These are phyloP conservation scores for Neodontobutis hainanensis DNA, from an alignment of 2,113 vertebrate genomes.

Conservation along the genomic window DNA sequence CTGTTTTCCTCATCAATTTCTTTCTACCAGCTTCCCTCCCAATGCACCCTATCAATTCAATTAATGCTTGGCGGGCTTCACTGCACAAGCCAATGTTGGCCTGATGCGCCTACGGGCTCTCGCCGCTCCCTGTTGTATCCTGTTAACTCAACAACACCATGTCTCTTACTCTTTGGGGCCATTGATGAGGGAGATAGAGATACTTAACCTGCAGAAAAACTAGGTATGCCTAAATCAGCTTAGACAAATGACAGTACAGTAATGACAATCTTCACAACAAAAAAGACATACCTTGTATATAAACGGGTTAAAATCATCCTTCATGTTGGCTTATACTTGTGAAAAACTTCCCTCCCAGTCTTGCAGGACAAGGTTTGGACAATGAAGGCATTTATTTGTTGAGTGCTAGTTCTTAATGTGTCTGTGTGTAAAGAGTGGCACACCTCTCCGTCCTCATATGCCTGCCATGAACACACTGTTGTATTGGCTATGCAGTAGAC, in stretches of 20 bases:
- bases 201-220: background rate
- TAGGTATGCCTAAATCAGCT: background rate
- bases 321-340: no score
- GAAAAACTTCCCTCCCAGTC: no score
- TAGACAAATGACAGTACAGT: background rate
- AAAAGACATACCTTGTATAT: no score
- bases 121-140: constrained; percentile 56
- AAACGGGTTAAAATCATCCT: no score
- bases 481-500: background rate
- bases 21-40: constrained; percentile 18
- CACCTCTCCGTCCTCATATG: no score
- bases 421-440: no score
- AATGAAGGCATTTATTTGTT: background rate
- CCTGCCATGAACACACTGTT: constrained; percentile 5
- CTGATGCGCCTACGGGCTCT: constrained; percentile 56
- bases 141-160: constrained; percentile 56
- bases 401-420: background rate
- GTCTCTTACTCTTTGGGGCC: constrained; percentile 45
- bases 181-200: constrained; percentile 47
- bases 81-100: constrained; percentile 67
- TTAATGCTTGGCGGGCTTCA: constrained; percentile 64
- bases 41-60: constrained; percentile 65
- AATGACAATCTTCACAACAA: no score
- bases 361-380: no score
- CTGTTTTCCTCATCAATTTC: constrained; percentile 45